Evolutionary conservation across 2,888 invertebrate genomes (phyloP), one percentile per base, ranked within the genome.

Genomic region (Dioctria linearis): DNA sequence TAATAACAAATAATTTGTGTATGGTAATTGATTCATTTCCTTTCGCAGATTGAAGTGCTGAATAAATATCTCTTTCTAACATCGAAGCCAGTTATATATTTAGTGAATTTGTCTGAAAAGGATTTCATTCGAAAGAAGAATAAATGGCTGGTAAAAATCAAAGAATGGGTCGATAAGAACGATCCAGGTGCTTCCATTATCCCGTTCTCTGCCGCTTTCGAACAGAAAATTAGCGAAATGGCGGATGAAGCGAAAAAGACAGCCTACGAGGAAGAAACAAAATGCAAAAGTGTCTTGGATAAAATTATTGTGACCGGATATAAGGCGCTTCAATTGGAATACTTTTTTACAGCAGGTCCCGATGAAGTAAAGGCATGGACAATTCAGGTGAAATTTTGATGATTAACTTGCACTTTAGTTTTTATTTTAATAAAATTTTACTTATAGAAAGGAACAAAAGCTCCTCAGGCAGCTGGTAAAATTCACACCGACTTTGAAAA

Each of bases 281-380:
- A 94, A 86, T 91, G 94, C 81, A 93, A 94, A 82, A 96, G 98
- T 89, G 95, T 95, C 6, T 90, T 99, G 86, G 97, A 98, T 85
- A 99, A 99, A 91, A 99, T 99, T 84, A 98, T 99, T 85, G 92
- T 97, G 2, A 96, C 95, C 87, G 99, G 99, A 25, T 99, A 99
- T 91, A 98, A 97, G 88, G 95, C 98, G 0, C 91, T 99, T 76
- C 97, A 98, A 86, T 90, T 99, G 85, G 95, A 97, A 88, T 99
- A 99, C 88, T 99, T 99, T 92, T 99, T 99, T 90, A 99, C 99
- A 2, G 93, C 96, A 78, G 99, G 99, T 13, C 92, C 94, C 67
- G 99, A 99, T 89, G 99, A 99, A 92, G 99, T 99, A 6, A 99
- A 98, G 89, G 99, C 98, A 40, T 99, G 99, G 99, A 99, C 98